Evolutionary conservation across 2,113 vertebrate species (phyloP).

Genomic region (Circaetus cinerascens): DNA sequence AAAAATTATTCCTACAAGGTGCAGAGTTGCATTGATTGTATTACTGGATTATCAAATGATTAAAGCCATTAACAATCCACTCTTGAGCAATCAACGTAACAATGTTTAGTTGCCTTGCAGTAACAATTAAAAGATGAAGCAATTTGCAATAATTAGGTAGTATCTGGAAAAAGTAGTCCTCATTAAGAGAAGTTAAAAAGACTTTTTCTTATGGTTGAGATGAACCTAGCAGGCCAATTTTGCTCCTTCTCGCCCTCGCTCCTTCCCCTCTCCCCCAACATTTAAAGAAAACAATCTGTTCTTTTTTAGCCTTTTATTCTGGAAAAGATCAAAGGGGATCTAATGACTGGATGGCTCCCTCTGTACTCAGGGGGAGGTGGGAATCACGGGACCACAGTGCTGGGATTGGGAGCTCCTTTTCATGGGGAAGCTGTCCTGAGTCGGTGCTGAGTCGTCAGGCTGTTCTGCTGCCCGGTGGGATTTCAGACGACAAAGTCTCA

Average conservation of each 20-base stretch:
- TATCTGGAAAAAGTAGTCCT: slow-evolving; percentile 72
- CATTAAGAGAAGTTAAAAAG: slow-evolving; percentile 75
- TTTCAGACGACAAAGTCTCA: background rate
- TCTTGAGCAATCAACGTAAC: slow-evolving; percentile 76
- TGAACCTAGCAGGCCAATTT: slow-evolving; percentile 60
- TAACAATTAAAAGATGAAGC: slow-evolving; percentile 78
- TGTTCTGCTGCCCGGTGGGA: background rate
- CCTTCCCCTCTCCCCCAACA: background rate
- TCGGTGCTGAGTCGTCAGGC: background rate
- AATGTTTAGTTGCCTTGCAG: slow-evolving; percentile 79
- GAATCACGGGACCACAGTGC: fast-evolving
- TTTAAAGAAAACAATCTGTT: slow-evolving; percentile 62
- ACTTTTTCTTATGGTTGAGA: slow-evolving; percentile 58
- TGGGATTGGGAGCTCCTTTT: background rate
- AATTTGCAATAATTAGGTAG: slow-evolving; percentile 80
- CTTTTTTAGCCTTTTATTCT: slow-evolving; percentile 53
- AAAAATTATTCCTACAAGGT: slow-evolving; percentile 64
- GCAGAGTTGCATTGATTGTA: slow-evolving; percentile 68
- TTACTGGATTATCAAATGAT: slow-evolving; percentile 77
- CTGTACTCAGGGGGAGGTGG: background rate
- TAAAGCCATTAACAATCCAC: slow-evolving; percentile 76
- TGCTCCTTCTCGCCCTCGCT: background rate
- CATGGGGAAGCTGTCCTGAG: background rate
- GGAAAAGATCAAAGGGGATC: slow-evolving; percentile 50
- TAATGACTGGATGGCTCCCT: background rate